Conservation (phyloP, 1,140 invertebrate genomes). For the Drosophila virilis region DNA sequence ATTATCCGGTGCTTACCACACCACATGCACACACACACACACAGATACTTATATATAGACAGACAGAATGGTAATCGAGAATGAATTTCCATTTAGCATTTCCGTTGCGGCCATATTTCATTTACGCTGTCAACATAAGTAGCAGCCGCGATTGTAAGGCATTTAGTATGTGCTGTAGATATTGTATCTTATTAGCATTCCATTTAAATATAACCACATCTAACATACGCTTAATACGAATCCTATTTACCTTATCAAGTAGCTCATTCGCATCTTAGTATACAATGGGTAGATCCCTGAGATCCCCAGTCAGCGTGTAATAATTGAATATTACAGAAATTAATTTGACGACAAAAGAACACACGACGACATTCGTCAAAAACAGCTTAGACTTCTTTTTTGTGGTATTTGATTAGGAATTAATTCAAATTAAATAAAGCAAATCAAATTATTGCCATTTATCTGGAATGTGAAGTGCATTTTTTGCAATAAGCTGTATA, state of each 20-base stretch:
- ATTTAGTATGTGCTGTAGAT: slow-evolving; percentile 1
- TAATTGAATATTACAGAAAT: too few species aligned
- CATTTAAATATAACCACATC: background rate
- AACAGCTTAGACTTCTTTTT: too few species aligned
- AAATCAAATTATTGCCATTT: too few species aligned
- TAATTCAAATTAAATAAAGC: too few species aligned
- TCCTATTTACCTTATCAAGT: background rate
- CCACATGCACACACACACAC: slow-evolving; percentile 18
- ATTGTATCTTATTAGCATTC: slow-evolving; percentile 12
- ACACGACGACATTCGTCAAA: too few species aligned
- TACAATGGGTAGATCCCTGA: too few species aligned
- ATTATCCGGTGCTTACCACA: slow-evolving; percentile 59
- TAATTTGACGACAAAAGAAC: too few species aligned
- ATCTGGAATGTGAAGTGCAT: too few species aligned
- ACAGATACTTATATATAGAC: slow-evolving; percentile 10
- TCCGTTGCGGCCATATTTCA: slow-evolving; percentile 76
- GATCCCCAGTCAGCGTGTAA: too few species aligned
- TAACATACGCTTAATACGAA: background rate
- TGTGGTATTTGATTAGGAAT: too few species aligned
- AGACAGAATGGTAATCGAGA: slow-evolving; percentile 21
- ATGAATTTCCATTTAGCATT: slow-evolving; percentile 64
- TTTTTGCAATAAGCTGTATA: slow-evolving; percentile 9
- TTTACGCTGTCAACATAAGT: slow-evolving; percentile 37
- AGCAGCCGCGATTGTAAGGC: background rate
- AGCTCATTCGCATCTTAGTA: background rate